phyloP scores from a whole-genome alignment of 2,113 vertebrate genomes.

The Oreochromis spilurus region DNA sequence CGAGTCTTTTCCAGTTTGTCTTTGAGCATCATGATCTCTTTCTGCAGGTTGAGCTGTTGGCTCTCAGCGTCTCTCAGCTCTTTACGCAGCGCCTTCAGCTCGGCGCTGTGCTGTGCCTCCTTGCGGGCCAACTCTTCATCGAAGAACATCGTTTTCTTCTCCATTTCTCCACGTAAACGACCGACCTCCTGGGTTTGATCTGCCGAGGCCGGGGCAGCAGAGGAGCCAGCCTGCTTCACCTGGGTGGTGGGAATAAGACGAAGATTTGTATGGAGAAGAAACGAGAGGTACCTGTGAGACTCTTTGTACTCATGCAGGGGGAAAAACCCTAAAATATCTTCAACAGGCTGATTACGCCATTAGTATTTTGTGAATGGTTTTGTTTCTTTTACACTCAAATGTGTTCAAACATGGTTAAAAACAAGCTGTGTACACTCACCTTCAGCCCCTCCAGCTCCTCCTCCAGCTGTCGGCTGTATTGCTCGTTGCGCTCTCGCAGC shows the following conservation, averaged over 20 bases:
- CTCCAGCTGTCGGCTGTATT: constrained; percentile 91
- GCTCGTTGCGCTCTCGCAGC: constrained; percentile 88
- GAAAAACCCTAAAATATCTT: neutral
- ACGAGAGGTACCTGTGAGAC: neutral
- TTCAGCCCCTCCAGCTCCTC: constrained; percentile 92
- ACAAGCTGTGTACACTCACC: constrained; percentile 47
- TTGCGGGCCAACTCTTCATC: constrained; percentile 89
- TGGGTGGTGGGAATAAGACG: constrained; percentile 32
- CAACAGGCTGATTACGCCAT: fast-evolving
- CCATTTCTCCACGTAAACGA: constrained; percentile 86
- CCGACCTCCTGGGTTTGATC: constrained; percentile 91
- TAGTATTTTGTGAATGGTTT: neutral
- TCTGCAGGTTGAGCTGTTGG: constrained; percentile 90
- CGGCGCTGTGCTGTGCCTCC: constrained; percentile 82
- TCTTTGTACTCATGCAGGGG: neutral
- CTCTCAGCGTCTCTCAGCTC: constrained; percentile 92
- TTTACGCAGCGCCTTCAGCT: constrained; percentile 89
- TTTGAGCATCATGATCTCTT: constrained; percentile 93
- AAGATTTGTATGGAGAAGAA: neutral
- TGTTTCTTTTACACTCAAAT: neutral
- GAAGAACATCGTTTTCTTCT: constrained; percentile 87
- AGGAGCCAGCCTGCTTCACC: constrained; percentile 85
- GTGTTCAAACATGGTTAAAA: neutral
- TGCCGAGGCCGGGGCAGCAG: constrained; percentile 59
- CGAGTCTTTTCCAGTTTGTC: constrained; percentile 96